phyloP scores from a whole-genome alignment of 2,888 invertebrate genomes.

The Sesia apiformis region DNA sequence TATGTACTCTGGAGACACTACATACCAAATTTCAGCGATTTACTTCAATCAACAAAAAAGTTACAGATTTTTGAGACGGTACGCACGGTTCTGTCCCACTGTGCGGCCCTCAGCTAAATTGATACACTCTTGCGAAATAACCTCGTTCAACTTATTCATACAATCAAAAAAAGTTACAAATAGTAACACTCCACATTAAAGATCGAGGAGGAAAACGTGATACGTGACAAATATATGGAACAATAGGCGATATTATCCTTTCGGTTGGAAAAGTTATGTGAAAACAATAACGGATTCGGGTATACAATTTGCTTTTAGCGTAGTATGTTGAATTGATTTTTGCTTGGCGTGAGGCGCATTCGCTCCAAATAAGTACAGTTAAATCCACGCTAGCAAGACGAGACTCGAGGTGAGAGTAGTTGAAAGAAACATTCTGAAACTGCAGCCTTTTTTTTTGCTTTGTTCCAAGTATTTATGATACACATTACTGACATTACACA shows the following conservation, averaged over 20 bases:
- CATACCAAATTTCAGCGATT: too few relatives aligned
- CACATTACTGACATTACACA: too few relatives aligned
- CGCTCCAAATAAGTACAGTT: background rate
- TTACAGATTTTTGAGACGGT: too few relatives aligned
- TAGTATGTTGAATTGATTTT: background rate
- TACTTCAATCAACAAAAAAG: too few relatives aligned
- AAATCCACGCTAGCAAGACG: background rate
- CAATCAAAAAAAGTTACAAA: slow-evolving; percentile 29
- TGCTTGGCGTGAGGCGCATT: background rate
- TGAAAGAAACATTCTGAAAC: slow-evolving; percentile 1
- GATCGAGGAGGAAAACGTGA: background rate
- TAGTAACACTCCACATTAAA: background rate
- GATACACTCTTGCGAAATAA: slow-evolving; percentile 69
- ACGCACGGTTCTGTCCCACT: too few relatives aligned
- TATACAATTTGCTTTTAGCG: background rate
- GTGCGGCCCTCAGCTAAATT: slow-evolving; percentile 62
- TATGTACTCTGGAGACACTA: too few relatives aligned
- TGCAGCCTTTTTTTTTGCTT: background rate
- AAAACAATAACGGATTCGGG: background rate
- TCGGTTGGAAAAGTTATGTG: background rate
- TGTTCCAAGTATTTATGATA: background rate
- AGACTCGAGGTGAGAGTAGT: background rate
- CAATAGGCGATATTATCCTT: background rate
- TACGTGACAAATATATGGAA: background rate
- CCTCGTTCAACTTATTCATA: slow-evolving; percentile 65